Evolutionary conservation across 2,113 vertebrate species (phyloP).

Genomic region (Tragelaphus buxtoni): DNA sequence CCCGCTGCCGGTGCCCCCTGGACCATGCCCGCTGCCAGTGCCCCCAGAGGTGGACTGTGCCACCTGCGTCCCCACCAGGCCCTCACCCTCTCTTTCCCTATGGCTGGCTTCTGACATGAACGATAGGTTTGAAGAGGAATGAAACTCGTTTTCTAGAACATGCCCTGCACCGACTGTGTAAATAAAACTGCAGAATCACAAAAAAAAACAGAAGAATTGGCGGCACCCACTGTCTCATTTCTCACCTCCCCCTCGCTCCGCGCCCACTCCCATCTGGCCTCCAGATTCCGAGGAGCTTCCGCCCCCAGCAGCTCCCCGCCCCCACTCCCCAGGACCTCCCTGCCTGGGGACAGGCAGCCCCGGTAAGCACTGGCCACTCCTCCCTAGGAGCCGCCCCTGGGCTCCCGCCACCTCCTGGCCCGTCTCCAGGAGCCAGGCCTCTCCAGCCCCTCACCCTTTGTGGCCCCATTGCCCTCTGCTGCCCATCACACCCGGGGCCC

Average conservation of each 20-base stretch:
- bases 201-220: background rate
- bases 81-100: rapidly evolving
- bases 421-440: rapidly evolving
- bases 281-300: background rate
- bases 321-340: background rate
- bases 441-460: too few relatives aligned
- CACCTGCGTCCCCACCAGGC: rapidly evolving
- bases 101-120: background rate
- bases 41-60: rapidly evolving
- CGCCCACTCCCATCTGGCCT: slow-evolving; percentile 45
- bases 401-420: rapidly evolving
- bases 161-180: background rate
- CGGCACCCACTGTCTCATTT: background rate
- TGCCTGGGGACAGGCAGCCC: background rate
- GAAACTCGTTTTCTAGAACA: background rate
- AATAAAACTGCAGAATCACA: background rate
- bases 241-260: background rate
- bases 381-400: rapidly evolving
- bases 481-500: background rate
- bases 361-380: rapidly evolving
- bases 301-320: background rate
- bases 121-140: background rate
- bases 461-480: background rate
- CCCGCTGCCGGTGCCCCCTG: rapidly evolving
- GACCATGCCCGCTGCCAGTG: rapidly evolving